Conservation (phyloP, 2,113 vertebrate species). For the Phyllopteryx taeniolatus region DNA sequence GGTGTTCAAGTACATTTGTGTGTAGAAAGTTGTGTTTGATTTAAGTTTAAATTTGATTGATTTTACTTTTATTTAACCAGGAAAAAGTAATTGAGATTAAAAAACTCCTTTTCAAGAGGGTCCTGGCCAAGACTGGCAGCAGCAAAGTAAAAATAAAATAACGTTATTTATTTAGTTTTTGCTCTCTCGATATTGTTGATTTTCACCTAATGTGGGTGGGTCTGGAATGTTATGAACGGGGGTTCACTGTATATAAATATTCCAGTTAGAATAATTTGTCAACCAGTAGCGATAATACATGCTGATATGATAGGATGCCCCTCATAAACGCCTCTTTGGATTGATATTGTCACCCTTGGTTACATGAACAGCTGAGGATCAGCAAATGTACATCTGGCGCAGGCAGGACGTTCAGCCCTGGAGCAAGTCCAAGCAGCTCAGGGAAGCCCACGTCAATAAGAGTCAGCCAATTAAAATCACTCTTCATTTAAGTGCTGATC, state of each 20-base stretch:
- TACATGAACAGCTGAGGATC: conserved; percentile 41
- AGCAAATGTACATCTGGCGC: conserved; percentile 39
- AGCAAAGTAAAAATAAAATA: no score
- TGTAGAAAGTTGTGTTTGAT: no score
- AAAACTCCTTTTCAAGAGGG: no score
- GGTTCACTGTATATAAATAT: background rate
- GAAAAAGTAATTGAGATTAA: no score
- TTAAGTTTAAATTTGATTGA: no score
- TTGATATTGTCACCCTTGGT: conserved; percentile 53
- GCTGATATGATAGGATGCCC: conserved; percentile 22
- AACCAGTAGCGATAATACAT: conserved; percentile 2
- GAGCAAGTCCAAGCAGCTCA: conserved; percentile 46
- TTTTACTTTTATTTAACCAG: no score
- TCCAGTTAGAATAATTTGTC: background rate
- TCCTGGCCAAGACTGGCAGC: no score
- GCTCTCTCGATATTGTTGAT: no score
- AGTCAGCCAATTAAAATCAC: conserved; percentile 75
- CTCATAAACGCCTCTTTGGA: conserved; percentile 42
- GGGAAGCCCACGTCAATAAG: conserved; percentile 62
- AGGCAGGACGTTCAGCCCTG: conserved; percentile 7
- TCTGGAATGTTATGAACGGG: background rate
- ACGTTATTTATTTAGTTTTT: no score
- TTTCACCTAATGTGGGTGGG: no score
- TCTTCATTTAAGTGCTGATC: conserved; percentile 76
- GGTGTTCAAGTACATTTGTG: no score